Conservation (phyloP, 2,113 vertebrate species). For the Phycodurus eques region DNA sequence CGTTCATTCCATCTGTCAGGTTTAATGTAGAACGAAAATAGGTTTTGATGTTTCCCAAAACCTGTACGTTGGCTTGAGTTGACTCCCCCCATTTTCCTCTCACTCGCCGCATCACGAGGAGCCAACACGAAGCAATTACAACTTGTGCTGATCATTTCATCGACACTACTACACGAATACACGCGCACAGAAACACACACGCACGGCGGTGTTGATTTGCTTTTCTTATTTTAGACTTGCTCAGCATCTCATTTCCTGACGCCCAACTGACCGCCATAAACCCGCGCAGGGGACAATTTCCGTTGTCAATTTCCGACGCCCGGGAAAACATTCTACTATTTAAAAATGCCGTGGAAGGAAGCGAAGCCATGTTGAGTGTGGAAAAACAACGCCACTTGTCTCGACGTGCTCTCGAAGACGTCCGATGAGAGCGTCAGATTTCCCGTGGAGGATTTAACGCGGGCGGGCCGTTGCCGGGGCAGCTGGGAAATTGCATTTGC, state of each 20-base stretch:
- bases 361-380: neutral
- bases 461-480: conserved; percentile 37
- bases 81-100: no score
- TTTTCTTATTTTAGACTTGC: conserved; percentile 1
- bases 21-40: no score
- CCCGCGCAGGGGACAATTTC: neutral
- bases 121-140: neutral
- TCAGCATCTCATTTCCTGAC: conserved; percentile 3
- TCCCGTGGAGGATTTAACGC: conserved; percentile 64
- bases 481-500: conserved; percentile 69
- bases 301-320: neutral
- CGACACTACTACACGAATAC: neutral
- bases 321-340: no score
- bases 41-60: no score
- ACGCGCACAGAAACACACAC: neutral
- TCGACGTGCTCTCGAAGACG: conserved; percentile 70
- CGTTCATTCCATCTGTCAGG: no score
- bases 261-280: neutral
- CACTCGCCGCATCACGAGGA: neutral
- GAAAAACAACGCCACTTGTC: conserved; percentile 7
- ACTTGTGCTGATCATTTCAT: neutral
- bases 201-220: neutral
- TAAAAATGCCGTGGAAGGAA: neutral
- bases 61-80: no score
- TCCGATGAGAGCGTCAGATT: conserved; percentile 73